Conservation (phyloP, 2,888 invertebrate genomes). For the Erannis defoliaria region DNA sequence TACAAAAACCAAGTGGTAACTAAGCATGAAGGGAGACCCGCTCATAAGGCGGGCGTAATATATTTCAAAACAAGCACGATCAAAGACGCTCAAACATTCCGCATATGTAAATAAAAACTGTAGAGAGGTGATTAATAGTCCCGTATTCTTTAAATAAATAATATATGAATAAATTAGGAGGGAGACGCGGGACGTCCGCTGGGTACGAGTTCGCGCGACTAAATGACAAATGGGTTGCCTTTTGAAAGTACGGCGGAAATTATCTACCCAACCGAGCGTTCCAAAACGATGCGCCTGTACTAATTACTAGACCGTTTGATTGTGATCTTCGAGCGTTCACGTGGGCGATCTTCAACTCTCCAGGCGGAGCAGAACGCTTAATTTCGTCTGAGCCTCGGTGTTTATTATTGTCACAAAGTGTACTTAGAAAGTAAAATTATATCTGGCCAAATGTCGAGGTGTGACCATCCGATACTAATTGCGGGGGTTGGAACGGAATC, state of each 20-base stretch:
- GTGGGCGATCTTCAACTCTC: conserved; percentile 59
- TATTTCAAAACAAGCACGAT: conserved; percentile 74
- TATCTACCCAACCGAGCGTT: conserved; percentile 84
- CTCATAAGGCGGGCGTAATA: conserved; percentile 67
- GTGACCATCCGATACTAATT: conserved; percentile 86
- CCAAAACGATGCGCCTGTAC: conserved; percentile 77
- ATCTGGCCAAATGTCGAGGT: conserved; percentile 80
- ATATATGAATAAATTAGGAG: conserved; percentile 85
- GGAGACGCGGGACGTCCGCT: conserved; percentile 77
- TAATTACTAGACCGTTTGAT: conserved; percentile 85
- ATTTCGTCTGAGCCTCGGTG: conserved; percentile 49
- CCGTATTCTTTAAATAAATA: conserved; percentile 86
- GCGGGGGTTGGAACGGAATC: conserved; percentile 71
- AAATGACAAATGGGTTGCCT: conserved; percentile 85
- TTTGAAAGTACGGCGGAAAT: conserved; percentile 85
- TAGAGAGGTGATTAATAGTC: conserved; percentile 84
- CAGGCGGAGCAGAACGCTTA: conserved; percentile 50
- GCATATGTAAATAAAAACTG: conserved; percentile 82
- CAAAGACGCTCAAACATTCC: conserved; percentile 75
- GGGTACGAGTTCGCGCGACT: conserved; percentile 76
- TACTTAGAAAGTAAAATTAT: conserved; percentile 85
- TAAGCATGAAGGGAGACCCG: conserved; percentile 52
- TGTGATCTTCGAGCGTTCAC: conserved; percentile 68
- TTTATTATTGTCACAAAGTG: conserved; percentile 81
- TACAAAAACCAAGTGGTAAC: conserved; percentile 52